Evolutionary conservation across 2,888 invertebrate genomes (phyloP), one percentile per base, ranked within the genome.

Genomic region (Hylaea fasciaria): DNA sequence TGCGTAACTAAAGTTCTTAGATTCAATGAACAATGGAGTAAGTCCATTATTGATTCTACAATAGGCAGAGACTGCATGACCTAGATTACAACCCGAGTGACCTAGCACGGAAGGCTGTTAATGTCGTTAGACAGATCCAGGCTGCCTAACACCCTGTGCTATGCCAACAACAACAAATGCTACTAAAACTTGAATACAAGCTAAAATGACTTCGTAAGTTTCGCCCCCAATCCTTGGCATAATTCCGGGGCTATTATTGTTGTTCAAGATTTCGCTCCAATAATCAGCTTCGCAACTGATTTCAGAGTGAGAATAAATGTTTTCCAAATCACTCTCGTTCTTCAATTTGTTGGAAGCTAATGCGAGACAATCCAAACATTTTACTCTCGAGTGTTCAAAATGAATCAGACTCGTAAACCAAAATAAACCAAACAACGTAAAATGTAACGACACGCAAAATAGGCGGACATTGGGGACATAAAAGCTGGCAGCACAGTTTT

Each of bases 71-170:
- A 75, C 78, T 76, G 78, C 71, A 70, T 84, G 89, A 85, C 89
- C 90, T 79, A 88, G 78, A 83, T 89, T 77, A 39, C 45, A 74
- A 73, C 74, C 74, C 78, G 74, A 78, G 74, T 82, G 85, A 83
- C 82, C 84, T 79, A 74, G 73, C 77, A 78, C 77, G 73, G 78
- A 76, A 75, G 76, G 75, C 73, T 74, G 77, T 72, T 83, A 83
- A 81, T 74, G 65, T 70, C 73, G 66, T 76, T 75, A 75, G 71
- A 75, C 68, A 74, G 68, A 74, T 77, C 65, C 73, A 70, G 71
- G 66, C 51, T 65, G 69, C 66, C 70, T 70, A 62, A 65, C 46
- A 57, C 65, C 65, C 60, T 61, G 47, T 66, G 64, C 57, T 37
- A 57, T 55, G 46, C 51, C 51, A 56, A 43, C 50, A 47, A 57